Percentiles rank a stretch among this genome's conserved stretches.
Evolutionary conservation across 2,888 invertebrate genomes (phyloP).

Genomic region (Agelastica alni): DNA sequence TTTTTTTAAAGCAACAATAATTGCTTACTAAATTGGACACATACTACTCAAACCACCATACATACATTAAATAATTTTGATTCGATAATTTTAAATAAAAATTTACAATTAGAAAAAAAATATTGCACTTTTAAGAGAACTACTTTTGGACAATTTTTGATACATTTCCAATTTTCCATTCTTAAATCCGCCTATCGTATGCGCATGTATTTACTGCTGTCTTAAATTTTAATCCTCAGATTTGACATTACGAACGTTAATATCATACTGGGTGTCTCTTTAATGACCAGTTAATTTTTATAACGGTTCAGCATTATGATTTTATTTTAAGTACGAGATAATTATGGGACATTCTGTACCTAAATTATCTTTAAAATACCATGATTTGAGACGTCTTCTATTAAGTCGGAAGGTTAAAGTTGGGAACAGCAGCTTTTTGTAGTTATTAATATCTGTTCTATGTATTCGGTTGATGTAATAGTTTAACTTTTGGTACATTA

Average conservation of each 20-base stretch:
- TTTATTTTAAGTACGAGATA: background rate
- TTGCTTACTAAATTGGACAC: no score
- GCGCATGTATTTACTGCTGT: conserved; percentile 4
- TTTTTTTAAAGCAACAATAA: no score
- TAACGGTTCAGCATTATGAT: no score
- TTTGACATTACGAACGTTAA: background rate
- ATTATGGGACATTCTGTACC: background rate
- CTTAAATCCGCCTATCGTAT: conserved; percentile 1
- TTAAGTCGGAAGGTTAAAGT: no score
- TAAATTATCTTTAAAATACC: no score
- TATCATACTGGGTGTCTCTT: no score
- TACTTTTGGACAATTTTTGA: conserved; percentile 18
- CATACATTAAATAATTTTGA: no score
- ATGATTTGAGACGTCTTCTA: no score
- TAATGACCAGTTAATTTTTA: no score
- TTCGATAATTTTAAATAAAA: background rate
- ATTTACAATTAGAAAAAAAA: background rate
- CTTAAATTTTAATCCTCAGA: background rate
- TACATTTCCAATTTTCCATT: background rate
- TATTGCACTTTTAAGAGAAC: background rate
- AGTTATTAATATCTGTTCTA: conserved; percentile 5
- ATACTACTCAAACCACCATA: no score
- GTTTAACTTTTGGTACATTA: background rate
- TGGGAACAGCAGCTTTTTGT: no score
- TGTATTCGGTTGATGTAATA: conserved; percentile 15